Evolutionary conservation across 1,140 invertebrate species (phyloP).

Genomic region (Procambarus virginalis): DNA sequence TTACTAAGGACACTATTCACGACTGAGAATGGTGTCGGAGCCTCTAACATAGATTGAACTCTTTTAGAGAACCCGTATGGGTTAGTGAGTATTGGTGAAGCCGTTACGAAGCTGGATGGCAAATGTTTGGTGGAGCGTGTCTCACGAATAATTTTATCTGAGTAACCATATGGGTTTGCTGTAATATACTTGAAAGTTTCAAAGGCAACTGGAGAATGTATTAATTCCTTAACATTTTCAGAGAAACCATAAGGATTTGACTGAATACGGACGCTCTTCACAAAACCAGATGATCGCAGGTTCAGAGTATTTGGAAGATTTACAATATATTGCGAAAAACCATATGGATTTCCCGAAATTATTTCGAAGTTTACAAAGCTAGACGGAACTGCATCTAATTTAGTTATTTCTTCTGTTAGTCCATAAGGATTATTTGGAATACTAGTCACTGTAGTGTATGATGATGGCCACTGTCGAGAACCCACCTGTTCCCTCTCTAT

Average conservation of each 20-base stretch:
- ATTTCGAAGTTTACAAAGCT: neutral
- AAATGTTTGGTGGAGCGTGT: neutral
- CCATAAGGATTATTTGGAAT: neutral
- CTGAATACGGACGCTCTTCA: neutral
- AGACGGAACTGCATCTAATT: neutral
- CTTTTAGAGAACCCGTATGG: slow-evolving; percentile 23
- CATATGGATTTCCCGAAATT: neutral
- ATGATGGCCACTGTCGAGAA: neutral
- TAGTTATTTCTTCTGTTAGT: neutral
- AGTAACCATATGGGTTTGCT: slow-evolving; percentile 25
- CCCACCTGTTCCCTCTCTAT: neutral
- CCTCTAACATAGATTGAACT: neutral
- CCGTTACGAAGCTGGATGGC: neutral
- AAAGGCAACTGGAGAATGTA: neutral
- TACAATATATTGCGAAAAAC: neutral
- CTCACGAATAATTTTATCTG: neutral
- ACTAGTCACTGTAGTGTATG: neutral
- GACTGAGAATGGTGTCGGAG: neutral
- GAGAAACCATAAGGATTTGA: slow-evolving; percentile 20
- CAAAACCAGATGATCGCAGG: neutral
- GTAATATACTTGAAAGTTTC: neutral
- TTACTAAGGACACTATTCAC: neutral
- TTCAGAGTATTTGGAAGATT: neutral
- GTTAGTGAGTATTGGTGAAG: neutral
- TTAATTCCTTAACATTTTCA: neutral